A percentile compares a stretch with the other conserved stretches of the same genome.
Evolutionary conservation across 2,797 vertebrate genomes (phyloP).

Genomic region (Scarus forsteni): DNA sequence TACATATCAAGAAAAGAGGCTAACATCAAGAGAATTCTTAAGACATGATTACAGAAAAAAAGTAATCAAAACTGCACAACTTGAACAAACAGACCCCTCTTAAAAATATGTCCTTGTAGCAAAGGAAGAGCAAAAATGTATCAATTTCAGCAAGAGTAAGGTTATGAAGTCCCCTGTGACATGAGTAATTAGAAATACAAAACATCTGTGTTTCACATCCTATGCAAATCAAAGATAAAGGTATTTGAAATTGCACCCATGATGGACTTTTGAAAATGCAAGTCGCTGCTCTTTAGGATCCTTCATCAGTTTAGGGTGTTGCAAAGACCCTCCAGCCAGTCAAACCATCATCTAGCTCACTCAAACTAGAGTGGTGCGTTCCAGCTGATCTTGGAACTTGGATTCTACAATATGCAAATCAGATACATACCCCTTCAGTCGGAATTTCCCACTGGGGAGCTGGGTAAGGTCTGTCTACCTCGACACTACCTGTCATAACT

Average conservation of each 20-base stretch:
- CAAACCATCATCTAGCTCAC: slow-evolving; percentile 41
- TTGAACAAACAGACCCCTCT: slow-evolving; percentile 78
- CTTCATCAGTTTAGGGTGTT: slow-evolving; percentile 42
- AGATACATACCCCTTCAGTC: no score
- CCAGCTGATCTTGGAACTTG: no score
- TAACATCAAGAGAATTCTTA: slow-evolving; percentile 79
- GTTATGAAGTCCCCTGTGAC: slow-evolving; percentile 47
- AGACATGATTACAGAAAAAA: slow-evolving; percentile 81
- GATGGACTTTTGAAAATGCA: slow-evolving; percentile 25
- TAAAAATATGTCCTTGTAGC: slow-evolving; percentile 73
- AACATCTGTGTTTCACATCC: slow-evolving; percentile 54
- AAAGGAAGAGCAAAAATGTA: slow-evolving; percentile 58
- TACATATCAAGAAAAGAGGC: slow-evolving; percentile 83
- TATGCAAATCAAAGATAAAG: slow-evolving; percentile 36
- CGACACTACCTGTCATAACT: no score
- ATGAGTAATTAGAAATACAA: slow-evolving; percentile 60
- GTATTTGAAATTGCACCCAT: slow-evolving; percentile 31
- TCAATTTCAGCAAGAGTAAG: slow-evolving; percentile 53
- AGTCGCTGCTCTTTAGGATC: slow-evolving; percentile 36
- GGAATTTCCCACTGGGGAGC: no score
- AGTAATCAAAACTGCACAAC: slow-evolving; percentile 78
- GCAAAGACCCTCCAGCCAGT: slow-evolving; percentile 43
- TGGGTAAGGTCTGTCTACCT: no score
- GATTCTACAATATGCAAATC: no score
- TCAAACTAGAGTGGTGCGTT: slow-evolving; percentile 13